These are phyloP conservation scores for Ellobius talpinus DNA, from an alignment of 2,113 vertebrate genomes.

Conservation along the genomic window DNA sequence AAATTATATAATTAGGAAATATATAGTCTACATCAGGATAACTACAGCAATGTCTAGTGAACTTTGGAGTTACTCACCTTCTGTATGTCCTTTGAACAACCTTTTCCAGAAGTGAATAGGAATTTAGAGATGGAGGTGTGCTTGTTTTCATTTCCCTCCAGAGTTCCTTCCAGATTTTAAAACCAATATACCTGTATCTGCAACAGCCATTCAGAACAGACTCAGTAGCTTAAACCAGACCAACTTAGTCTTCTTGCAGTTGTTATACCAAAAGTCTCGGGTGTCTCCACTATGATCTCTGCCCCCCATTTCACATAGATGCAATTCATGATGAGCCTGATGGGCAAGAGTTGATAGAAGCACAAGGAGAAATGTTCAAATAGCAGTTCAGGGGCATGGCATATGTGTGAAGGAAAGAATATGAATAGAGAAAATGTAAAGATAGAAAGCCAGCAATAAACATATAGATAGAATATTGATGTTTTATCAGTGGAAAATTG, in stretches of 20 bases:
- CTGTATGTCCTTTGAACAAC: background rate
- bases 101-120: background rate
- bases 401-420: background rate
- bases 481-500: conserved; percentile 14
- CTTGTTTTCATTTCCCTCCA: background rate
- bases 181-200: background rate
- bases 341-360: background rate
- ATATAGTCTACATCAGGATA: background rate
- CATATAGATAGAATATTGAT: background rate
- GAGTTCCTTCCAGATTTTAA: background rate
- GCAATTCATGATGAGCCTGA: background rate
- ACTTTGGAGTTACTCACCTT: background rate
- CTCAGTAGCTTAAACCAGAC: background rate
- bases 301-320: background rate
- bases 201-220: background rate
- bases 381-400: background rate
- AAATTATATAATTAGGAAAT: background rate
- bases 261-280: background rate
- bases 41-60: background rate
- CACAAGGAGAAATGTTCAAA: background rate
- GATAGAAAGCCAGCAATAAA: background rate
- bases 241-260: background rate
- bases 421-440: background rate
- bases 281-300: background rate
- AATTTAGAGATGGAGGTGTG: background rate